These are phyloP conservation scores for Agelastica alni DNA, from an alignment of 2,888 invertebrate species.

Conservation along the genomic window DNA sequence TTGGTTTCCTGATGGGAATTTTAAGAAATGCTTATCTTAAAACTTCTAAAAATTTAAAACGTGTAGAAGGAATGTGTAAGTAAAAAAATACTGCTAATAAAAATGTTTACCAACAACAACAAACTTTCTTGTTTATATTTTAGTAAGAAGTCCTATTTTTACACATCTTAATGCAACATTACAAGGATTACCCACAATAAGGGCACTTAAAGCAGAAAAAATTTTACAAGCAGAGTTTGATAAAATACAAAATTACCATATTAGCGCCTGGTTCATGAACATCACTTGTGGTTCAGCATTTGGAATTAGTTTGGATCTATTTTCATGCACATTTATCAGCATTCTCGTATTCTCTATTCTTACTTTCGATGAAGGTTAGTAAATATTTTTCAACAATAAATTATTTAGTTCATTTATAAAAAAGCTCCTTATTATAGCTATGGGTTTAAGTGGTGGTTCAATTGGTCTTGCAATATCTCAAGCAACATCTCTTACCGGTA, in stretches of 20 bases:
- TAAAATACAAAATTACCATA: conserved; percentile 76
- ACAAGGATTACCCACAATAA: conserved; percentile 83
- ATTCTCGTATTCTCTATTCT: conserved; percentile 69
- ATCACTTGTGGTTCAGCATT: conserved; percentile 85
- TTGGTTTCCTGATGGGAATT: conserved; percentile 65
- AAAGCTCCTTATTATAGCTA: neutral
- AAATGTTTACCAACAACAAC: neutral
- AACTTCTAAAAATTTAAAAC: conserved; percentile 79
- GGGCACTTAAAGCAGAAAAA: conserved; percentile 78
- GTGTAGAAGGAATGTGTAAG: conserved; percentile 79
- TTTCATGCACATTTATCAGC: conserved; percentile 65
- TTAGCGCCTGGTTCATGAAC: conserved; percentile 86
- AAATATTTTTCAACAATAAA: too few species aligned
- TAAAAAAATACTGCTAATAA: conserved; percentile 39
- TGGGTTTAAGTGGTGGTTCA: conserved; percentile 36
- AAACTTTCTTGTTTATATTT: conserved; percentile 21
- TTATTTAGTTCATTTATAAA: too few species aligned
- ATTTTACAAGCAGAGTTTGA: conserved; percentile 76
- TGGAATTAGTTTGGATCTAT: conserved; percentile 66
- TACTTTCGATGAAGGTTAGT: conserved; percentile 53
- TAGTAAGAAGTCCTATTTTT: conserved; percentile 90
- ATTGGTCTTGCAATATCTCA: conserved; percentile 42
- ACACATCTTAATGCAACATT: conserved; percentile 83
- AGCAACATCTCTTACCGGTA: conserved; percentile 71
- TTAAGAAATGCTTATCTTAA: conserved; percentile 76